Evolutionary conservation across 2,888 invertebrate genomes (phyloP), one percentile per base, ranked within the genome.

Genomic region (Synergus gifuensis): DNA sequence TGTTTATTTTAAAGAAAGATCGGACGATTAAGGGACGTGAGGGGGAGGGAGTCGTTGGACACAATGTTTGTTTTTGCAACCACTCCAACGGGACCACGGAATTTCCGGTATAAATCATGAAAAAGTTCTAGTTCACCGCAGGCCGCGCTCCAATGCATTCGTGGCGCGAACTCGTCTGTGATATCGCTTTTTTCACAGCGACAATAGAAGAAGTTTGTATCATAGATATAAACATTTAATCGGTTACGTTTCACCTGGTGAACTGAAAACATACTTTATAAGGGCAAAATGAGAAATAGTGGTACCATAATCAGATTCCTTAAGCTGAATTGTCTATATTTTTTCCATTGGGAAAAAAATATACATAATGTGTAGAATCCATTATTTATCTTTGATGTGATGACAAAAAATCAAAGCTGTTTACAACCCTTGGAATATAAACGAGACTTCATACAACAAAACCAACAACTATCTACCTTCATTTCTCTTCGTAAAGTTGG

Each of bases 31-130:
- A 16, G 49, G n/a, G 8, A 22, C n/a, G 49, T 46, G 22, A 9
- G 44, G 14, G 16, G 8, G 46, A 54, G 28, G n/a, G 49, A n/a
- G 36, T 12, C 11, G 44, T 66, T 54, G 77, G 66, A 66, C 40
- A 80, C 80, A 80, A 77, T 82, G 76, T 36, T 49, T 76, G 77
- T 80, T 82, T 82, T 82, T 78, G 60, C 67, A 44, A 76, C 62
- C 62, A 60, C 76, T 64, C 46, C 49, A 66, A 14, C 49, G 36
- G 67, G 64, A 67, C 78, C 69, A 54, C 67, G 78, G 79, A 76
- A 79, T 82, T 77, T 77, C 44, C 66, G 62, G 76, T 76, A 80
- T 80, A 80, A 80, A 82, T 82, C 80, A 80, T 80, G 46, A 44
- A 60, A 76, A 76, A 81, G 69, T 79, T 79, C 28, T 28, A 28